phyloP scores from a whole-genome alignment of 2,888 invertebrate genomes.

The Carpatolechia fugitivella region DNA sequence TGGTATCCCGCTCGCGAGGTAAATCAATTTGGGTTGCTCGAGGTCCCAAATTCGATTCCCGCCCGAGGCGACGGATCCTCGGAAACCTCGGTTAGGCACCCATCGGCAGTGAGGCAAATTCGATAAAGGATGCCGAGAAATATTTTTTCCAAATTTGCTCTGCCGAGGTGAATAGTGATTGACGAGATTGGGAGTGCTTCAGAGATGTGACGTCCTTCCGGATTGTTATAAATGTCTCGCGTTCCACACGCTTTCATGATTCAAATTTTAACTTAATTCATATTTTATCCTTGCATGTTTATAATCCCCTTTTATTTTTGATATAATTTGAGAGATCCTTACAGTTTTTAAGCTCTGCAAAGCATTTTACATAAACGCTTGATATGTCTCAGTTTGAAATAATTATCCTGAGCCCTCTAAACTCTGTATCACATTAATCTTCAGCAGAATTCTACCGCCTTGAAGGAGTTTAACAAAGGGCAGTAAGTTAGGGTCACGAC shows the following conservation, averaged over 20 bases:
- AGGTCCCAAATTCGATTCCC: slow-evolving; percentile 73
- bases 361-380: background rate
- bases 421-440: slow-evolving; percentile 17
- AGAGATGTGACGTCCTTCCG: background rate
- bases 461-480: slow-evolving; percentile 39
- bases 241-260: background rate
- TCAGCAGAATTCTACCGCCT: slow-evolving; percentile 35
- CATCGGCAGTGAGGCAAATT: slow-evolving; percentile 56
- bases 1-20: slow-evolving; percentile 48
- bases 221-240: slow-evolving; percentile 3
- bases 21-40: slow-evolving; percentile 71
- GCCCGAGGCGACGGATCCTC: slow-evolving; percentile 54
- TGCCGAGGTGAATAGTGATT: slow-evolving; percentile 17
- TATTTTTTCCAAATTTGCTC: slow-evolving; percentile 43
- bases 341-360: background rate
- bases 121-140: slow-evolving; percentile 48
- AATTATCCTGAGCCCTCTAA: slow-evolving; percentile 10
- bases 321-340: background rate
- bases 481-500: slow-evolving; percentile 28
- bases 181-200: slow-evolving; percentile 16
- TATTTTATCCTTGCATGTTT: no score
- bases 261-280: no score
- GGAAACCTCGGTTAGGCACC: slow-evolving; percentile 54
- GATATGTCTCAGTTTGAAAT: slow-evolving; percentile 1
- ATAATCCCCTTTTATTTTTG: no score